Evolutionary conservation across 2,797 vertebrate species (phyloP), one percentile per base, ranked within the genome.

Genomic region (Sebastes wilsoni): DNA sequence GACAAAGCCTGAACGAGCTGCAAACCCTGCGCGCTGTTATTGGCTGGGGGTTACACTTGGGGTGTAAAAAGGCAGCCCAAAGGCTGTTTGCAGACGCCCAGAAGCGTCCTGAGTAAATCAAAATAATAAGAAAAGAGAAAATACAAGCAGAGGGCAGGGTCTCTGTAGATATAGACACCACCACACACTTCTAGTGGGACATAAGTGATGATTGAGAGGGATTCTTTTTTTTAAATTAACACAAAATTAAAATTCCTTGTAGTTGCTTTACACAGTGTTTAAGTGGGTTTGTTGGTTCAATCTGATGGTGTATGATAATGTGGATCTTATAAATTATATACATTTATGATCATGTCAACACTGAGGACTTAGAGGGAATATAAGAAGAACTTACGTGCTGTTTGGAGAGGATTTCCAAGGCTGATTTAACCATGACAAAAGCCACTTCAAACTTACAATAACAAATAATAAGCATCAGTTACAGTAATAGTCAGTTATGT

Each of bases 361-460:
- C 32, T 42, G 34, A 13, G 11, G 14, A 69, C 14, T 36, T 10
- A 23, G n/a, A 59, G 11, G 49, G 8, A 34, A 36, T 27, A 38
- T 12, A 38, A 32, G 18, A 22, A 52, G 11, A 13, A 65, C 1
- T 0, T 30, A n/a, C 2, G 2, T 30, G 42, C 18, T 13, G 4
- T 30, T 30, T 28, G 25, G 16, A 52, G 52, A 36, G n/a, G 30
- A 36, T 23, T 55, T 25, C 62, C 14, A 42, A 42, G 38, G 38
- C 38, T 42, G 36, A 7, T 46, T 42, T 46, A 65, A 46, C 8
- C 14, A 23, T 9, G 13, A 16, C 28, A 36, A 36, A 36, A 1
- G 11, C 18, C 10, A 52, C 27, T 32, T 68, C 12, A 27, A 66
- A 20, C 8, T 20, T 30, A 56, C 12, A 4, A 49, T 2, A n/a